Evolutionary conservation across 2,797 vertebrate genomes (phyloP).

Genomic region (Ctenosaura bakeri): DNA sequence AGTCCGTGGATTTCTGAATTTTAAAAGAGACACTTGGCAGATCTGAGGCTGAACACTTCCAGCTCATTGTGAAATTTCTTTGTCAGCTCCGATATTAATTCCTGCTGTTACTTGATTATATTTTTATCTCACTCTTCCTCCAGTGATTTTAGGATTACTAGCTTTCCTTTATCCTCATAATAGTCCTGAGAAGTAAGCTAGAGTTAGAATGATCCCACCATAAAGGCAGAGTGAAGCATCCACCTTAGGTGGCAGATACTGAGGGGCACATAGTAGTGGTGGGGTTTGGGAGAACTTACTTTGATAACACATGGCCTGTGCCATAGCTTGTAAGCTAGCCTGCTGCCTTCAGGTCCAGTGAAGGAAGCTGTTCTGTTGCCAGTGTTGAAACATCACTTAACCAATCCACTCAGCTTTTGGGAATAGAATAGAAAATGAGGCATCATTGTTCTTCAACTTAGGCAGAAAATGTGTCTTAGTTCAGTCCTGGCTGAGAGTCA

Average conservation of each 20-base stretch:
- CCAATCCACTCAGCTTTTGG: background rate
- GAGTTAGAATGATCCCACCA: background rate
- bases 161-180: background rate
- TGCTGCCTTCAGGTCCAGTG: no score
- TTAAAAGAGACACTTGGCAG: background rate
- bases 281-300: background rate
- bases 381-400: background rate
- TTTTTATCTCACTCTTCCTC: background rate
- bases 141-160: background rate
- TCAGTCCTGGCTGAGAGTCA: no score
- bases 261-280: background rate
- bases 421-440: background rate
- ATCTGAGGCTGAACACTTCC: slow-evolving; percentile 57
- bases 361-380: background rate
- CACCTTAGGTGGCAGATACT: background rate
- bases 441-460: background rate
- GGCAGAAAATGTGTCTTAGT: background rate
- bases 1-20: slow-evolving; percentile 37
- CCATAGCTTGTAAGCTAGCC: no score
- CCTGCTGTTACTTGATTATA: slow-evolving; percentile 55
- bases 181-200: background rate
- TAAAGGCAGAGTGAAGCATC: background rate
- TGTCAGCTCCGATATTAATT: slow-evolving; percentile 53
- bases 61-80: slow-evolving; percentile 34
- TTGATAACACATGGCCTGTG: background rate